These are phyloP conservation scores for Motacilla alba DNA, from an alignment of 2,113 vertebrate species.

Conservation along the genomic window DNA sequence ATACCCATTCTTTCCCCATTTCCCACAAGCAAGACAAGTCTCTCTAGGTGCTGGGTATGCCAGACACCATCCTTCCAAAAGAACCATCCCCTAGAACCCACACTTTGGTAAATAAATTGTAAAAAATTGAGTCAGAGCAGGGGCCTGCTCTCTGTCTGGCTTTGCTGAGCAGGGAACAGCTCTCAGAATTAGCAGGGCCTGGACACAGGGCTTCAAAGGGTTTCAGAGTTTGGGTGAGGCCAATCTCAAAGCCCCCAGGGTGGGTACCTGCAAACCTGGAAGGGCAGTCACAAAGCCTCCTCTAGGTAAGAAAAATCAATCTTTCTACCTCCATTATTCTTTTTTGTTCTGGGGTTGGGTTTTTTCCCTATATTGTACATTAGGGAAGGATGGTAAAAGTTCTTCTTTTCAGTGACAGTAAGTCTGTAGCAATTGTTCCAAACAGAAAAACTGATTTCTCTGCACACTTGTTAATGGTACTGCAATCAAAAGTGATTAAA, in stretches of 20 bases:
- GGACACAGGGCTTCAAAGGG: background rate
- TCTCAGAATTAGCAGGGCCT: background rate
- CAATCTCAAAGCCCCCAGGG: background rate
- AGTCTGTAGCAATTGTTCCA: background rate
- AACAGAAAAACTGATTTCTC: background rate
- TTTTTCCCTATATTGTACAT: background rate
- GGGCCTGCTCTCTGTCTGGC: background rate
- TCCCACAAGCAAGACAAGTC: background rate
- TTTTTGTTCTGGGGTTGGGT: accelerated
- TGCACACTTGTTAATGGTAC: background rate
- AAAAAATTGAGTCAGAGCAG: accelerated
- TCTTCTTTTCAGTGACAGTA: background rate
- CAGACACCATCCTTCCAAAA: background rate
- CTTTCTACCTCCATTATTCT: background rate
- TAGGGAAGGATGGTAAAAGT: background rate
- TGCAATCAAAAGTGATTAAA: constrained; percentile 27
- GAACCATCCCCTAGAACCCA: background rate
- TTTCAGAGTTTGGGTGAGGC: background rate
- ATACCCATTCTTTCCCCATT: background rate
- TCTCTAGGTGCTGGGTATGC: background rate
- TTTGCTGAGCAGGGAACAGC: background rate
- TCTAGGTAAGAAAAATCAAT: background rate
- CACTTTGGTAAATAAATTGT: background rate
- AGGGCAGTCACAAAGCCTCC: background rate
- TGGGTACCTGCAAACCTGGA: background rate